Conservation (phyloP, 2,113 vertebrate species). For the Origma solitaria region DNA sequence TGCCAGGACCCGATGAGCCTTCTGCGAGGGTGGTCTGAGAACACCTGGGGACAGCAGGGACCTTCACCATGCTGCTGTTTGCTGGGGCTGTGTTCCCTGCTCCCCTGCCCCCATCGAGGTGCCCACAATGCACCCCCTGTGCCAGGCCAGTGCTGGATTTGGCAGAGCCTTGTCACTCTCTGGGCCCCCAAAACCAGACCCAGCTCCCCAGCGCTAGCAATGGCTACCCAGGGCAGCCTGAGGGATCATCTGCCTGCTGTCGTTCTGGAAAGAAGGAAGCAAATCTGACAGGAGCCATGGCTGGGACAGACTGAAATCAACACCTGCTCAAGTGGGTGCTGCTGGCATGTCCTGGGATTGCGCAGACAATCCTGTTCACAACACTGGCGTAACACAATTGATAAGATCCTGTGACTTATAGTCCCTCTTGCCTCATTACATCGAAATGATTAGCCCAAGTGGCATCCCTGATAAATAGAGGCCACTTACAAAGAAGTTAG, state of each 20-base stretch:
- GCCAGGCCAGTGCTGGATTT: neutral
- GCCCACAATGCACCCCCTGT: neutral
- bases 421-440: neutral
- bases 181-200: neutral
- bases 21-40: neutral
- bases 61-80: fast-evolving
- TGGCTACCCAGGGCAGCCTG: fast-evolving
- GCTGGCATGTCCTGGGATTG: neutral
- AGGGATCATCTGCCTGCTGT: neutral
- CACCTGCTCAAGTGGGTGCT: neutral
- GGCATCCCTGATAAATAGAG: neutral
- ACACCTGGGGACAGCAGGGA: fast-evolving
- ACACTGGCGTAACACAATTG: neutral
- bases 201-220: fast-evolving
- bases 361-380: neutral
- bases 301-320: neutral
- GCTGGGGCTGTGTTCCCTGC: neutral
- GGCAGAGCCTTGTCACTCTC: neutral
- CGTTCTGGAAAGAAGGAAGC: neutral
- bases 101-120: fast-evolving
- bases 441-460: neutral
- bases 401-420: neutral
- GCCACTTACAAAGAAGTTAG: neutral
- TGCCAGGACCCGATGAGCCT: fast-evolving
- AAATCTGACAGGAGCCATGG: neutral